These are phyloP conservation scores for Phyllopteryx taeniolatus DNA, from an alignment of 2,113 vertebrate species.

Conservation along the genomic window DNA sequence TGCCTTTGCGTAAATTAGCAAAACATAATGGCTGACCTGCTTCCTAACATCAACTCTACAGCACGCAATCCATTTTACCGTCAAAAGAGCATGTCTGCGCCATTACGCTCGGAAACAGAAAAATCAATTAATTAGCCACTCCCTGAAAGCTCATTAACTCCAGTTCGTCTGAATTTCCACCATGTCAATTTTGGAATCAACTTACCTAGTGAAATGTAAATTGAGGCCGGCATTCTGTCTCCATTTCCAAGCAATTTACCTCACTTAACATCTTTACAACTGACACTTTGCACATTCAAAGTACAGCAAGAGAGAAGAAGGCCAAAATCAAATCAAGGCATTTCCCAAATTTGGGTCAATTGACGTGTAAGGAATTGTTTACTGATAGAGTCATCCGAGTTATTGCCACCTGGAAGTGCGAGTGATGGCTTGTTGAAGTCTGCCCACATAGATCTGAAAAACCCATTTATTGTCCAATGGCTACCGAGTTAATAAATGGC, in stretches of 20 bases:
- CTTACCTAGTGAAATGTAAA: too few relatives aligned
- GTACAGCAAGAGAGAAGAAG: too few relatives aligned
- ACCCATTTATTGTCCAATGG: constrained; percentile 48
- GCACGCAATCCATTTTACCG: neutral
- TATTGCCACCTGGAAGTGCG: neutral
- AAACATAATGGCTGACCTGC: too few relatives aligned
- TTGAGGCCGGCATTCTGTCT: too few relatives aligned
- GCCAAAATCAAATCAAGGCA: neutral
- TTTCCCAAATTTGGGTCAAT: neutral
- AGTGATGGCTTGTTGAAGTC: neutral
- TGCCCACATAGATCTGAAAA: constrained; percentile 34
- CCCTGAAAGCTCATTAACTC: neutral
- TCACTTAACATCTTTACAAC: too few relatives aligned
- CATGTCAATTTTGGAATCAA: neutral
- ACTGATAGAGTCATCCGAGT: neutral
- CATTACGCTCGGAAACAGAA: neutral
- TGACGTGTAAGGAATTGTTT: neutral
- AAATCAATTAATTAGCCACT: neutral
- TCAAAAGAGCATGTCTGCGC: neutral
- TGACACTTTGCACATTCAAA: too few relatives aligned
- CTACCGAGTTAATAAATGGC: constrained; percentile 35
- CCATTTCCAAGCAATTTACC: too few relatives aligned
- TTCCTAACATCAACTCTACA: too few relatives aligned
- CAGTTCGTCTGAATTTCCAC: neutral
- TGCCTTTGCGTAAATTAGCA: too few relatives aligned